Conservation (phyloP, 2,797 vertebrate species). For the Fringilla coelebs region DNA sequence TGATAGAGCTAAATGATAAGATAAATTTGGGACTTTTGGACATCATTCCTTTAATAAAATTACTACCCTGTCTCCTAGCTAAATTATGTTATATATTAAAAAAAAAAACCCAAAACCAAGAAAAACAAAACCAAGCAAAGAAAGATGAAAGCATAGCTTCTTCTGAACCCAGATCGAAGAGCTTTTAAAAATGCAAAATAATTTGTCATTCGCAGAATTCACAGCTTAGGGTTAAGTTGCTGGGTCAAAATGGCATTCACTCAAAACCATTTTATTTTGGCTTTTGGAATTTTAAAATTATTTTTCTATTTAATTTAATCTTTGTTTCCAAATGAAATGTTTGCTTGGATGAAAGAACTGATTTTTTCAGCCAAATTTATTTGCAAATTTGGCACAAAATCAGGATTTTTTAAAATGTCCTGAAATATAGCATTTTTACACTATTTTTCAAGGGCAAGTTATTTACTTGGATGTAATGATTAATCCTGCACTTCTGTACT, state of each 20-base stretch:
- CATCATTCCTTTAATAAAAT: background rate
- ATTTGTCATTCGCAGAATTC: background rate
- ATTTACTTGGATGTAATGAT: background rate
- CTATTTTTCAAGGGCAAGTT: background rate
- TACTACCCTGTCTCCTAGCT: background rate
- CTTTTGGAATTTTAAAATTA: background rate
- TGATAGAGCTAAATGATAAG: background rate
- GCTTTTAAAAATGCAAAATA: background rate
- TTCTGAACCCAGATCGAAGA: background rate
- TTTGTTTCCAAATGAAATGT: background rate
- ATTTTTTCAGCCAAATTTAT: background rate
- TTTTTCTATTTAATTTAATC: background rate
- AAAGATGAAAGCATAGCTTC: background rate
- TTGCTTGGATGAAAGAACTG: background rate
- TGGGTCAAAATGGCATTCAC: background rate
- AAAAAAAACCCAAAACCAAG: background rate
- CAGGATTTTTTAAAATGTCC: background rate
- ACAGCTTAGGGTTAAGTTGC: fast-evolving
- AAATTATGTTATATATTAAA: background rate
- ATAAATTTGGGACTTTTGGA: background rate
- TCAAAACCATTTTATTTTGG: background rate
- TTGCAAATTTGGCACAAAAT: background rate
- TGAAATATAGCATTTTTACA: background rate
- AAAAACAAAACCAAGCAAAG: background rate
- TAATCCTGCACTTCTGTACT: background rate